A percentile compares a stretch with the other conserved stretches of the same genome.
phyloP scores from a whole-genome alignment of 2,888 invertebrate species.

The Teinopalpus imperialis region DNA sequence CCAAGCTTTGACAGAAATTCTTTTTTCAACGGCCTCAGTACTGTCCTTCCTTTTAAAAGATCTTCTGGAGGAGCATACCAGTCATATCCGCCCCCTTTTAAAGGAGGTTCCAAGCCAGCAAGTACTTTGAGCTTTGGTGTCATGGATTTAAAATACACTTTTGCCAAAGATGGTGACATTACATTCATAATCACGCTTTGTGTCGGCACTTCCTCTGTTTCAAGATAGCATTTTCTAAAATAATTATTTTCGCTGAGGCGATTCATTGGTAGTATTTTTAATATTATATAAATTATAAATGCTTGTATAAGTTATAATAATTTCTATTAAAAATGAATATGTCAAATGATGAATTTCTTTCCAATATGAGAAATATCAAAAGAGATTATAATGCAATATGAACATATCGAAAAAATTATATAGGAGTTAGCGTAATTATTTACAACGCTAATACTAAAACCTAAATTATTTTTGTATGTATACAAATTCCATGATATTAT shows the following conservation, averaged over 20 bases:
- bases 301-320: background rate
- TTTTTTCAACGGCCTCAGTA: conserved; percentile 55
- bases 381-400: too few species aligned
- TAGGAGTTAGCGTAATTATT: too few species aligned
- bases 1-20: conserved; percentile 50
- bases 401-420: too few species aligned
- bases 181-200: conserved; percentile 58
- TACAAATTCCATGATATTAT: too few species aligned
- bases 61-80: conserved; percentile 65
- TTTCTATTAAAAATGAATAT: background rate
- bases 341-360: background rate
- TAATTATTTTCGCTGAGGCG: conserved; percentile 56
- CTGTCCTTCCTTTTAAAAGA: conserved; percentile 49
- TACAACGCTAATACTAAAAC: too few species aligned
- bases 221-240: conserved; percentile 57
- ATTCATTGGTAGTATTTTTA: conserved; percentile 19
- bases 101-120: conserved; percentile 63
- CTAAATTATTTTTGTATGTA: too few species aligned
- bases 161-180: conserved; percentile 59
- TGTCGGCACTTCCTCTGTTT: conserved; percentile 62
- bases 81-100: conserved; percentile 63
- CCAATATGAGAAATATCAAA: too few species aligned
- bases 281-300: background rate
- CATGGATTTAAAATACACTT: conserved; percentile 69
- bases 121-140: conserved; percentile 51